These are phyloP conservation scores for Indri indri DNA, from an alignment of 2,113 vertebrate genomes.

Conservation along the genomic window DNA sequence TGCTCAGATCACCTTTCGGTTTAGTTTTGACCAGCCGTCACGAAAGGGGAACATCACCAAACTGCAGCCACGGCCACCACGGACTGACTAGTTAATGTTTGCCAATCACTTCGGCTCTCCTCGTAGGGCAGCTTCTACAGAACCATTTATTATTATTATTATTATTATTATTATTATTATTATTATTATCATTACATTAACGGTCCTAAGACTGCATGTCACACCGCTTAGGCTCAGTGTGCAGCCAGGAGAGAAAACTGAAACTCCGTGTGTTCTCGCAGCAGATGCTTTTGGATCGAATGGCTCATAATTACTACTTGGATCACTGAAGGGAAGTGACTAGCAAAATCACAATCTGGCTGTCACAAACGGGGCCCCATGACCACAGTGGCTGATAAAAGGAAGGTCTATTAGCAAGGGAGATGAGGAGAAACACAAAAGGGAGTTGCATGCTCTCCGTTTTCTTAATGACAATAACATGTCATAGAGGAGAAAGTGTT, in stretches of 20 bases:
- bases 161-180: too few species aligned
- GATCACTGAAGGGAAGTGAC: slow-evolving; percentile 21
- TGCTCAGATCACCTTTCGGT: accelerated
- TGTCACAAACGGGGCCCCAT: slow-evolving; percentile 42
- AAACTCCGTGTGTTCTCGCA: neutral
- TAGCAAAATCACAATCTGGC: slow-evolving; percentile 43
- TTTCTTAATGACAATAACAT: neutral
- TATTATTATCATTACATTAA: neutral
- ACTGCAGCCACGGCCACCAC: accelerated
- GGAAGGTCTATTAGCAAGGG: slow-evolving; percentile 45
- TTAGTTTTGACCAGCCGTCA: neutral
- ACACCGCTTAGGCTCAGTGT: neutral
- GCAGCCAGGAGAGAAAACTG: neutral
- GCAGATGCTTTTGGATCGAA: slow-evolving; percentile 59
- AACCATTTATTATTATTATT: neutral
- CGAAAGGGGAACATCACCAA: accelerated
- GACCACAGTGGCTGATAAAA: neutral
- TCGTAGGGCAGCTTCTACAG: neutral
- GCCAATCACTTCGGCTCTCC: neutral
- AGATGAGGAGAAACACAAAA: slow-evolving; percentile 15
- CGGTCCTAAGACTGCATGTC: neutral
- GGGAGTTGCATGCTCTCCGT: neutral
- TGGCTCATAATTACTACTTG: slow-evolving; percentile 56
- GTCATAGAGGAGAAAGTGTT: neutral
- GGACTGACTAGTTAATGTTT: neutral